Conservation (phyloP, 2,888 invertebrate species). For the Osmoderma eremita region DNA sequence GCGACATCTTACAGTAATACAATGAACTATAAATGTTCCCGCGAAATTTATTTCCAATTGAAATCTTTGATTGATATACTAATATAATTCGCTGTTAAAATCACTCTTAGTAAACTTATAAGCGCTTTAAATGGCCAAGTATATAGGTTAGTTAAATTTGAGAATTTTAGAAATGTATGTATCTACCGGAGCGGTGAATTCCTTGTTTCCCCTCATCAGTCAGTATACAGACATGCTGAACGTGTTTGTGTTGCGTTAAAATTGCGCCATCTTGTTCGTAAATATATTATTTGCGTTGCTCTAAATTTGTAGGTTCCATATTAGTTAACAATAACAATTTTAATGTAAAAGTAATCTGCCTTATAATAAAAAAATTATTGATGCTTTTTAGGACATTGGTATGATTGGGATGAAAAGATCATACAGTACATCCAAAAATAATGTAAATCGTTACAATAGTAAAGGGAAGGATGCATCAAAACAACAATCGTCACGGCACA, state of each 20-base stretch:
- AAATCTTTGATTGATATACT: too few relatives aligned
- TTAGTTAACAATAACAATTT: background rate
- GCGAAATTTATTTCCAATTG: too few relatives aligned
- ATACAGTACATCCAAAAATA: conserved; percentile 58
- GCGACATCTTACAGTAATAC: too few relatives aligned
- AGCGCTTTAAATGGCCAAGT: too few relatives aligned
- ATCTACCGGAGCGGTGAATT: too few relatives aligned
- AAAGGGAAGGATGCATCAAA: conserved; percentile 67
- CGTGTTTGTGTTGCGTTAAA: background rate
- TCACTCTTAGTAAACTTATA: too few relatives aligned
- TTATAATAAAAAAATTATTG: conserved; percentile 16
- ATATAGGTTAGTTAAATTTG: too few relatives aligned
- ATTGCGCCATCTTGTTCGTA: conserved; percentile 17
- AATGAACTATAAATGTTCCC: too few relatives aligned
- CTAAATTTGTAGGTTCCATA: conserved; percentile 8
- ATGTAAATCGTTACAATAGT: conserved; percentile 65
- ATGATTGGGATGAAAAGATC: conserved; percentile 45
- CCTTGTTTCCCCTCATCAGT: too few relatives aligned
- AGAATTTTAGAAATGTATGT: too few relatives aligned
- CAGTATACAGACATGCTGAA: too few relatives aligned
- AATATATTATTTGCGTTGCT: background rate
- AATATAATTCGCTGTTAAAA: too few relatives aligned
- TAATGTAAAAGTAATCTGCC: background rate
- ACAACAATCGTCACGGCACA: conserved; percentile 66
- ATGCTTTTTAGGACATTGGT: conserved; percentile 13